phyloP scores from a whole-genome alignment of 2,888 invertebrate genomes.

The Apomyelois bistriatella region DNA sequence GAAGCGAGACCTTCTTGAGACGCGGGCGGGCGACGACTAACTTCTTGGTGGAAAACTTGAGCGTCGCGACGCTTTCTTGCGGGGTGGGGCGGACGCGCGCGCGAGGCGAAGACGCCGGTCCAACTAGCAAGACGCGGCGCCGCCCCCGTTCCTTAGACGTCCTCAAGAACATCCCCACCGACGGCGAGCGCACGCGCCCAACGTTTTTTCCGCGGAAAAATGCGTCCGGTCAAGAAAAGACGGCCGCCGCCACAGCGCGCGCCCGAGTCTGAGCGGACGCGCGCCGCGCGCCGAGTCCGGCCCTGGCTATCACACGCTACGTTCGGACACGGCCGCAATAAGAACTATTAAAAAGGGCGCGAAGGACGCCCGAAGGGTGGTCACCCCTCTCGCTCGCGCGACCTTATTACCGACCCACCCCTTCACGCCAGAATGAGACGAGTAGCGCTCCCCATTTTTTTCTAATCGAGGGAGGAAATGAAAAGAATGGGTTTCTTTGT shows the following conservation, averaged over 20 bases:
- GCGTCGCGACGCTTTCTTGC: constrained; percentile 77
- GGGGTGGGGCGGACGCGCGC: constrained; percentile 78
- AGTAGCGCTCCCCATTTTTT: constrained; percentile 68
- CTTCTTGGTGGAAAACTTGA: constrained; percentile 81
- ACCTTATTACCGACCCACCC: constrained; percentile 60
- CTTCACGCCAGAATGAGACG: constrained; percentile 63
- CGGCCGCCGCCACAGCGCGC: constrained; percentile 53
- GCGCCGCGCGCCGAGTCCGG: constrained; percentile 34
- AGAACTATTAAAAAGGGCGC: constrained; percentile 76
- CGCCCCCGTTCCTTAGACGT: constrained; percentile 78
- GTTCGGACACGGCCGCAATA: constrained; percentile 69
- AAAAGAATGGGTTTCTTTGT: constrained; percentile 78
- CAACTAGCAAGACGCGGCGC: constrained; percentile 79
- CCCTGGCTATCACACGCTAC: constrained; percentile 50
- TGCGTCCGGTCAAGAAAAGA: constrained; percentile 77
- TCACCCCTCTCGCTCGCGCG: constrained; percentile 71
- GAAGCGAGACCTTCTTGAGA: constrained; percentile 77
- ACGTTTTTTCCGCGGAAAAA: constrained; percentile 79
- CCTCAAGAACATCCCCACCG: constrained; percentile 77
- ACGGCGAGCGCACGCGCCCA: constrained; percentile 74
- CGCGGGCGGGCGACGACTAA: constrained; percentile 80
- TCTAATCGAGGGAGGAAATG: constrained; percentile 79
- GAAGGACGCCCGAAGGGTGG: constrained; percentile 54
- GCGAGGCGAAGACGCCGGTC: constrained; percentile 76
- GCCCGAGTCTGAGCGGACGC: constrained; percentile 35